Base-by-base conservation (phyloP, 2,888 invertebrate genomes). In the Heteromurus nitidus region DNA sequence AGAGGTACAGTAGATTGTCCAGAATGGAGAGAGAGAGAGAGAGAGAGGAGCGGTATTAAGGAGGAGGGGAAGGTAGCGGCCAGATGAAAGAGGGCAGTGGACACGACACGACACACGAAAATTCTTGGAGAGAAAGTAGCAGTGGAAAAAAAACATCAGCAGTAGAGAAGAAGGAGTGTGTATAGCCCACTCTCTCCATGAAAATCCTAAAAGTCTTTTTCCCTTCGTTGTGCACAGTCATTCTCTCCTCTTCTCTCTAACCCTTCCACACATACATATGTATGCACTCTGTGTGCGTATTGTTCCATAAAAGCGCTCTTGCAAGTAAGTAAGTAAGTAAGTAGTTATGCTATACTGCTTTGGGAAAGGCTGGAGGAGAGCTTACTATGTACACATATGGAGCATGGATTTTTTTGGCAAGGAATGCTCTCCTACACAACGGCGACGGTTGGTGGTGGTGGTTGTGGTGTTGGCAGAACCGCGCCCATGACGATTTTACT, bases 21-120 rank as follows among this genome's bases (percentile, higher is more conserved):
- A 75, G 31, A 24, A 55, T 31, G 53, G 22, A 53, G 58, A 58
- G 24, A 18, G 53, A 60, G 3, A 69, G 58, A 28, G 47, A 72
- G 30, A 69, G 31, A 31, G 69, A 64, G n/a, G n/a, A n/a, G n/a
- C n/a, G n/a, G n/a, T n/a, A n/a, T n/a, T n/a, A 73, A 73, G 73
- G 74, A 81, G 81, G 75, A 81, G 81, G 81, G 81, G 81, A 81
- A 81, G 75, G 81, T 81, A 81, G 81, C 81, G 81, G 81, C 75
- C 81, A 81, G 75, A 81, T 81, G 81, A 81, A 81, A 75, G 81
- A 81, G 75, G 74, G 74, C 81, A 81, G 81, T 81, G 81, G 81
- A 81, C 81, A 81, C 64, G 47, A 62, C 73, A 60, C 73, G 75
- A 81, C 81, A 81, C 75, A 81, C 75, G 42, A 24, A 55, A 74